phyloP scores from a whole-genome alignment of 1,140 invertebrate species.

The Reticulitermes speratus region DNA sequence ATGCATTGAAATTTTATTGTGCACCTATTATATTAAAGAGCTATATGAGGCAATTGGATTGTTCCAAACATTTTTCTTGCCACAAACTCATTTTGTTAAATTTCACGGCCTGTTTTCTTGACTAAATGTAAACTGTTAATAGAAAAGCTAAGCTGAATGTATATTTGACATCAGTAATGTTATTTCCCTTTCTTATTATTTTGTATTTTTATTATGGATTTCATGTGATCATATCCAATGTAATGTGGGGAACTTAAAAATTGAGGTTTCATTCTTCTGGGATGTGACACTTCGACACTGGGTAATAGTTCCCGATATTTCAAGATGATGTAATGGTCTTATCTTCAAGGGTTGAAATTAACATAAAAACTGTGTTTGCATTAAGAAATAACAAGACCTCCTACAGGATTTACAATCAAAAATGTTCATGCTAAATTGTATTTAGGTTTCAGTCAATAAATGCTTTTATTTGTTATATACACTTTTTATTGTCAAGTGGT shows the following conservation, averaged over 20 bases:
- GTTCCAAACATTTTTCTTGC: not conserved
- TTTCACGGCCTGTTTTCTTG: not conserved
- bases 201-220: not conserved
- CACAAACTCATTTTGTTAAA: not conserved
- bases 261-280: not conserved
- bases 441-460: conserved; percentile 13
- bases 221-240: not conserved
- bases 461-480: not conserved
- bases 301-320: no score
- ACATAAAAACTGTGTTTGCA: not conserved
- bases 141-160: not conserved
- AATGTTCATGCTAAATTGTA: not conserved
- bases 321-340: no score
- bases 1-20: not conserved
- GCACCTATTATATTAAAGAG: not conserved
- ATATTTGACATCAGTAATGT: not conserved
- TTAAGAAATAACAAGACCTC: not conserved
- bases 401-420: not conserved
- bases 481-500: not conserved
- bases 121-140: not conserved
- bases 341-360: not conserved
- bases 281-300: no score
- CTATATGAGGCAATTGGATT: not conserved
- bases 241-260: not conserved
- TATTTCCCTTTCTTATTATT: not conserved